phyloP scores from a whole-genome alignment of 2,888 invertebrate genomes.

The Metalampra italica region DNA sequence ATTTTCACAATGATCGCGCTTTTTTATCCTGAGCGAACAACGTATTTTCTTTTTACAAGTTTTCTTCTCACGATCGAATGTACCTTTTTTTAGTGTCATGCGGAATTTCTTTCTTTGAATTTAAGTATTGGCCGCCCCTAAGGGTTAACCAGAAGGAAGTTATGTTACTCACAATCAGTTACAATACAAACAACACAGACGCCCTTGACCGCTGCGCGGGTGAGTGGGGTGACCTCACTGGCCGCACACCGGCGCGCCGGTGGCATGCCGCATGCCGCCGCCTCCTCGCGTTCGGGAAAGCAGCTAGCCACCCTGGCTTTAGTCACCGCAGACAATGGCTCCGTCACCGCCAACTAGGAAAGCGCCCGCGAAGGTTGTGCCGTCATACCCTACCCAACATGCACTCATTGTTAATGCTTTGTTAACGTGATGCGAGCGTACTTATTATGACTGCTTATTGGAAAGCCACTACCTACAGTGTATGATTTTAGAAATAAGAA shows the following conservation, averaged over 20 bases:
- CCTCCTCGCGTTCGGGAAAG: slow-evolving; percentile 25
- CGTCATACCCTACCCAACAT: slow-evolving; percentile 1
- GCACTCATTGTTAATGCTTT: slow-evolving; percentile 7
- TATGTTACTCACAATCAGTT: background rate
- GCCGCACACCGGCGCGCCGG: slow-evolving; percentile 11
- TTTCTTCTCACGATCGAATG: too few relatives aligned
- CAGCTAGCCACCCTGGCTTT: slow-evolving; percentile 48
- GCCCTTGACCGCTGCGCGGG: slow-evolving; percentile 42
- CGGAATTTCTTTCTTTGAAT: too few relatives aligned
- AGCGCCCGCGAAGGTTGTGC: slow-evolving; percentile 45
- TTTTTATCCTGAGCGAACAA: too few relatives aligned
- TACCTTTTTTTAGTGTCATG: too few relatives aligned
- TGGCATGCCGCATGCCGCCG: background rate
- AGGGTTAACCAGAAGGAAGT: background rate
- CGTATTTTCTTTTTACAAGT: too few relatives aligned
- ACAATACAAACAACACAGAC: background rate
- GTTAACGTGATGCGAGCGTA: slow-evolving; percentile 1
- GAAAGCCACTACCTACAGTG: too few relatives aligned
- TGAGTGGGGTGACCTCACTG: slow-evolving; percentile 43
- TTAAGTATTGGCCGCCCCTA: too few relatives aligned
- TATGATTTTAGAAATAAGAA: too few relatives aligned
- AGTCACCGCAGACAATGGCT: slow-evolving; percentile 70
- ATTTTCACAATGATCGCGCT: too few relatives aligned
- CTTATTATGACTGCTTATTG: background rate
- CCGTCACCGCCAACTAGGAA: slow-evolving; percentile 48